These are phyloP conservation scores for Andricus quercusramuli DNA, from an alignment of 2,888 invertebrate genomes.

Conservation along the genomic window DNA sequence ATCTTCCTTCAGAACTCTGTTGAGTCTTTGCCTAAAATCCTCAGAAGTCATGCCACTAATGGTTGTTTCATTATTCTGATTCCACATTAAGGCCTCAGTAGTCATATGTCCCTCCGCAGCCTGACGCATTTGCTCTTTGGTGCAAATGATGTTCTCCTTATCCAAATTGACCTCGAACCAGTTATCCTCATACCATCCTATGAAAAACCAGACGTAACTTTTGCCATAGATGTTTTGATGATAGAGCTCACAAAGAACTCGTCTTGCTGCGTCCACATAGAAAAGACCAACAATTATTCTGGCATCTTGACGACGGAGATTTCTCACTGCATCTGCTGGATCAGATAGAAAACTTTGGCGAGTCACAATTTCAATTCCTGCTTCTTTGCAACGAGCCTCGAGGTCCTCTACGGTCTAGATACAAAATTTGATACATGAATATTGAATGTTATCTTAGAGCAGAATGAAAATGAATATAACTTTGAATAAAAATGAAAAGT, in stretches of 20 bases:
- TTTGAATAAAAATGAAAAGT: neutral
- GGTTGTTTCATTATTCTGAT: slow-evolving; percentile 96
- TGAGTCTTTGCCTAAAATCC: slow-evolving; percentile 92
- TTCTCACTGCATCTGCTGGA: slow-evolving; percentile 97
- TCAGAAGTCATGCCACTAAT: slow-evolving; percentile 97
- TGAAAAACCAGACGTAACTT: slow-evolving; percentile 99
- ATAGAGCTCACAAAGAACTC: slow-evolving; percentile 98
- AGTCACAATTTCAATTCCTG: slow-evolving; percentile 96
- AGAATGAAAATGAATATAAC: neutral
- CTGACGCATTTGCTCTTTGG: slow-evolving; percentile 93
- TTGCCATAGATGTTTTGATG: slow-evolving; percentile 96
- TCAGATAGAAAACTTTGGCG: slow-evolving; percentile 98
- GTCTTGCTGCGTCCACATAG: slow-evolving; percentile 97
- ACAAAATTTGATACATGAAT: neutral
- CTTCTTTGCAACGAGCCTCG: slow-evolving; percentile 94
- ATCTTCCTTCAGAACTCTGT: slow-evolving; percentile 88
- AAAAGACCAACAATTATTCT: slow-evolving; percentile 98
- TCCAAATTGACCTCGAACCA: slow-evolving; percentile 96
- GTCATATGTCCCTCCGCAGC: slow-evolving; percentile 99
- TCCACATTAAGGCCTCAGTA: slow-evolving; percentile 99
- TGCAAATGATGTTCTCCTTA: slow-evolving; percentile 94
- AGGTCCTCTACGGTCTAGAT: slow-evolving; percentile 96
- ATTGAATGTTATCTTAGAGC: neutral
- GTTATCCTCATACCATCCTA: slow-evolving; percentile 99
- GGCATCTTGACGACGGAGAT: slow-evolving; percentile 96